Conservation (phyloP, 2,797 vertebrate genomes). For the Leptatherina wallacei region DNA sequence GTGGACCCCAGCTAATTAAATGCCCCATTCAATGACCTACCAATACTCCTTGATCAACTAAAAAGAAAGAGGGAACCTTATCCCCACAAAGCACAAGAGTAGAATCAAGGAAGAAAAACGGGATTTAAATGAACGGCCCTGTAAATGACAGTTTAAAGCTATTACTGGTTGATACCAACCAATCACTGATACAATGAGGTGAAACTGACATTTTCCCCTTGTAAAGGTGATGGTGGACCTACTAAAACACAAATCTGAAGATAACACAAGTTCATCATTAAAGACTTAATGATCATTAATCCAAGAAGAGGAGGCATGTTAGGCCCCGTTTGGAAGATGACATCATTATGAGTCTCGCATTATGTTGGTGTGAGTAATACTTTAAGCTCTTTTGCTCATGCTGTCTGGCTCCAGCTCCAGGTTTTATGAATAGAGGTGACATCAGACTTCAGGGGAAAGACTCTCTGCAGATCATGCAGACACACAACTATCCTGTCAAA, state of each 20-base stretch:
- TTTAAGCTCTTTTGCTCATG: not conserved
- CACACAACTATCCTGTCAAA: not conserved
- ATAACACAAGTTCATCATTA: not conserved
- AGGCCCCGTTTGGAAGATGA: not conserved
- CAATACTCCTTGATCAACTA: no score
- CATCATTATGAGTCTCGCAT: not conserved
- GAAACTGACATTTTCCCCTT: not conserved
- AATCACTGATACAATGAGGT: not conserved
- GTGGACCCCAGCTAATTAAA: no score
- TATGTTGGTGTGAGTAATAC: not conserved
- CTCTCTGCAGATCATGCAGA: no score
- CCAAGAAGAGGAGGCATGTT: not conserved
- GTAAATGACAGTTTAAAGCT: not conserved
- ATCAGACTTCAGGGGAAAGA: constrained; percentile 1
- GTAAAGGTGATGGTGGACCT: not conserved
- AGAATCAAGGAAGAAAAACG: no score
- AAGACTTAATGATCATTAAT: constrained; percentile 3
- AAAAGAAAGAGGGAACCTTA: no score
- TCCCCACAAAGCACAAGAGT: no score
- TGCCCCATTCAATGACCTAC: not conserved
- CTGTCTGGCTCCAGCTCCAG: constrained; percentile 3
- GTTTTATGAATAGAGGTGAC: not conserved
- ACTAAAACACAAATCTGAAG: not conserved
- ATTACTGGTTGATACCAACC: not conserved
- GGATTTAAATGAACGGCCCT: no score